These are phyloP conservation scores for Babyrousa celebensis DNA, from an alignment of 2,797 vertebrate species.

Conservation along the genomic window DNA sequence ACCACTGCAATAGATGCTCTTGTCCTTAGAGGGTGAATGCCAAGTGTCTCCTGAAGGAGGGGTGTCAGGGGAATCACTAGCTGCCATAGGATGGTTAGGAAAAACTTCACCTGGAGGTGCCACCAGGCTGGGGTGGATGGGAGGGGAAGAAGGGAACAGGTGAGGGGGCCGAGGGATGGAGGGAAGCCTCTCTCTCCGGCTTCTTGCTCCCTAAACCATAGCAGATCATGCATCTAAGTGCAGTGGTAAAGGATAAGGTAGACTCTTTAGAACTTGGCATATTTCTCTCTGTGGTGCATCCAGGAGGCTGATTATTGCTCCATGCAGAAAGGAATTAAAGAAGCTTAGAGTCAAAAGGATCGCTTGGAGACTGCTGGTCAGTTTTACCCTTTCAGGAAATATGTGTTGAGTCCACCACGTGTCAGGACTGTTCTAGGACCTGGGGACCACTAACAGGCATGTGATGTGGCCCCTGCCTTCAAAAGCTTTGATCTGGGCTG, in stretches of 20 bases:
- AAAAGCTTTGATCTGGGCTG: neutral
- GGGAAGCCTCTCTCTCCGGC: neutral
- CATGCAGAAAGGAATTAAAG: neutral
- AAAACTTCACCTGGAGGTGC: neutral
- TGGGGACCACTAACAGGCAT: neutral
- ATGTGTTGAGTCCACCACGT: neutral
- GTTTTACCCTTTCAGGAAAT: neutral
- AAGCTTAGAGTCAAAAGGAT: neutral
- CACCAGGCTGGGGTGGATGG: neutral
- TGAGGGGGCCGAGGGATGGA: neutral
- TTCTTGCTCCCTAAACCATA: neutral
- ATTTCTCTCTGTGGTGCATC: neutral
- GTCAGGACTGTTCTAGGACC: neutral
- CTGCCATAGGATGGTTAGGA: neutral
- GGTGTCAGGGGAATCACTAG: neutral
- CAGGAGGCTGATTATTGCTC: neutral
- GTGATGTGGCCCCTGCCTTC: neutral
- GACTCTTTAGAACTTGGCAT: neutral
- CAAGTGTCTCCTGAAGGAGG: too few relatives aligned
- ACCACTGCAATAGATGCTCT: neutral
- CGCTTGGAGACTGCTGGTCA: neutral
- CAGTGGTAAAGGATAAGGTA: neutral
- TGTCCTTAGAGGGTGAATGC: neutral
- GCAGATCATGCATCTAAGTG: neutral
- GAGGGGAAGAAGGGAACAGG: too few relatives aligned